Evolutionary conservation across 2,797 vertebrate species (phyloP), one percentile per base, ranked within the genome.

Genomic region (Centroberyx gerrardi): DNA sequence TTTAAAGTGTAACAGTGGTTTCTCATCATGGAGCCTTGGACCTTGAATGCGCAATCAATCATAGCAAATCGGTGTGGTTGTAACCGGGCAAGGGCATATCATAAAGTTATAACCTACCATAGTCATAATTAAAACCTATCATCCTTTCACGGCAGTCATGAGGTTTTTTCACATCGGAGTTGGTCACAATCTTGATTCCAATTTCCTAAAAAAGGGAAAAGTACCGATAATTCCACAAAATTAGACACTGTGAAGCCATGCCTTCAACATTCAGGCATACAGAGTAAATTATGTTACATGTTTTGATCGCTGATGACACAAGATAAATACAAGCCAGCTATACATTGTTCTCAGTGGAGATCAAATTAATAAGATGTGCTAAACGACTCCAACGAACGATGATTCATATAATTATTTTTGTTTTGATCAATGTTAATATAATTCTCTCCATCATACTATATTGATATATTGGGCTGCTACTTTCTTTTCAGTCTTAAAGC

Each of bases 101-200:
- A 44, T 44, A 13, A 49, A 13, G 9, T 10, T 12, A 6, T 14
- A 18, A 78, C 83, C 27, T 80, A 86, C 70, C 61, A 2, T 0
- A 3, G 2, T n/a, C 38, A 48, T 27, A 22, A 2, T 18, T 27
- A 0, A 2, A 0, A 0, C 22, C 0, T 15, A 2, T 17, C 0
- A 0, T 0, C 10, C 1, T n/a, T 0, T 29, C 8, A 0, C 0
- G 2, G 59, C 91, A 93, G 36, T 81, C 0, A 0, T 54, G 7
- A 10, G 88, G 88, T 49, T 92, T 94, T 52, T 87, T 95, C 79
- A 96, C 92, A 8, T 95, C 93, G 0, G 93, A 92, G 86, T 96
- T 97, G 53, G 96, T 96, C 72, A 95, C 62, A 49, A 97, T 82
- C 91, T 96, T 96, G 52, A 97, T 74, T 63, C 95, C 95, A 74